Evolutionary conservation across 2,888 invertebrate species (phyloP), one percentile per base, ranked within the genome.

Genomic region (Orthonychiurus folsomi): DNA sequence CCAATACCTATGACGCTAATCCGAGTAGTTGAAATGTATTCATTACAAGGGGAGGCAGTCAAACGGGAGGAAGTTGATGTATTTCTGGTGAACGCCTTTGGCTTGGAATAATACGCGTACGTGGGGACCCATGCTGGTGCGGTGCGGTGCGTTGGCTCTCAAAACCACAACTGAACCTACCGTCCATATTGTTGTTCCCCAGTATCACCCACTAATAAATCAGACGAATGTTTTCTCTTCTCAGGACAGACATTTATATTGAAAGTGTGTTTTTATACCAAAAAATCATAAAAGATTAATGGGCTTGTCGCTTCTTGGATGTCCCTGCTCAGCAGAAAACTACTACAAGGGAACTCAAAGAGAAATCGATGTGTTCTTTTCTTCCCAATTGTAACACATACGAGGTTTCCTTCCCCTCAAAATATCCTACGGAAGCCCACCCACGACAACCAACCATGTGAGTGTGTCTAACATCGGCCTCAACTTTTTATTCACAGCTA

Each of bases 251-350:
- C 66, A 66, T 66, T 66, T 64, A 65, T 65, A 65, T 65, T 63
- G 65, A 63, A 63, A 65, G 62, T 63, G 55, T 61, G 12, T 62
- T 59, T 60, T 61, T 62, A 55, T 56, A 60, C 62, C 56, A 65
- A 60, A 63, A 63, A 65, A 63, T 65, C 62, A 65, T 65, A 65
- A 65, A 65, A 63, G 65, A 65, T 65, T 63, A 65, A 65, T 65
- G 60, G 60, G 28, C 62, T 26, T 65, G 65, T 65, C 58, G 59
- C 55, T 62, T 63, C 57, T 50, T 59, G 50, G 37, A 28, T 59
- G 47, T 50, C 25, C 24, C 50, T n/a, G 23, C 59, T 50, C 20
- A 37, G 37, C 9, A 37, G 37, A 15, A 37, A 37, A 5, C 37
- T 5, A n/a, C n/a, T 37, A 15, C 15, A 37, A 37, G 37, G 37